phyloP scores from a whole-genome alignment of 1,140 invertebrate genomes.

The Lordiphosa clarofinis region DNA sequence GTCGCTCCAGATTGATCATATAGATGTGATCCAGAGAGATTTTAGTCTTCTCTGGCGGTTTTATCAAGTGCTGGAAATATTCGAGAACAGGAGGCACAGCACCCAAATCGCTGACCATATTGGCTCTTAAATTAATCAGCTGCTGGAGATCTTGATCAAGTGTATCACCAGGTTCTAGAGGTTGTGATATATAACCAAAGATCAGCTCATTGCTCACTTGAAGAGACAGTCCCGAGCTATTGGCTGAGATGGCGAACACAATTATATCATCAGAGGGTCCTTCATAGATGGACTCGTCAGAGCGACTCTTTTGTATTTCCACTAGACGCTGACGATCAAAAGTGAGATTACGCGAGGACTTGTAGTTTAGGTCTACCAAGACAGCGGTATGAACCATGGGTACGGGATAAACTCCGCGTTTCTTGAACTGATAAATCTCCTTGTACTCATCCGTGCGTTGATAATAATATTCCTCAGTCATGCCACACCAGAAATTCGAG shows the following conservation, averaged over 20 bases:
- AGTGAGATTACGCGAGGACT: constrained; percentile 85
- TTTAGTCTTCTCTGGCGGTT: constrained; percentile 79
- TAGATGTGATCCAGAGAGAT: constrained; percentile 90
- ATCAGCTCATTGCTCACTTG: constrained; percentile 89
- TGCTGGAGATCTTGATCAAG: constrained; percentile 86
- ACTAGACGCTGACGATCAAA: constrained; percentile 85
- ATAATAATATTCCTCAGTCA: constrained; percentile 94
- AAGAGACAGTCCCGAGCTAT: constrained; percentile 85
- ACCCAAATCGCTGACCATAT: constrained; percentile 83
- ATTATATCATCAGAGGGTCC: constrained; percentile 97
- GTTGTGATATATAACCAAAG: constrained; percentile 92
- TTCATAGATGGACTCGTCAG: constrained; percentile 80
- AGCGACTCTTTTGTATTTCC: constrained; percentile 60
- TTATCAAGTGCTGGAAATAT: constrained; percentile 36
- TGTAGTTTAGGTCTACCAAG: constrained; percentile 87
- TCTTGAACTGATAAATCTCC: constrained; percentile 87
- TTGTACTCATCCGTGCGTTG: constrained; percentile 92
- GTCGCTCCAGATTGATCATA: constrained; percentile 93
- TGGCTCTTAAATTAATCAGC: constrained; percentile 88
- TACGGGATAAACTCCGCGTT: constrained; percentile 89
- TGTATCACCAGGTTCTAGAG: constrained; percentile 86
- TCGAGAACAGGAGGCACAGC: constrained; percentile 60
- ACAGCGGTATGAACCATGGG: constrained; percentile 96
- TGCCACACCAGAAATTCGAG: constrained; percentile 97
- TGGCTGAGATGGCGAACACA: constrained; percentile 93